phyloP scores from a whole-genome alignment of 2,888 invertebrate genomes.

The Miltochrista miniata region DNA sequence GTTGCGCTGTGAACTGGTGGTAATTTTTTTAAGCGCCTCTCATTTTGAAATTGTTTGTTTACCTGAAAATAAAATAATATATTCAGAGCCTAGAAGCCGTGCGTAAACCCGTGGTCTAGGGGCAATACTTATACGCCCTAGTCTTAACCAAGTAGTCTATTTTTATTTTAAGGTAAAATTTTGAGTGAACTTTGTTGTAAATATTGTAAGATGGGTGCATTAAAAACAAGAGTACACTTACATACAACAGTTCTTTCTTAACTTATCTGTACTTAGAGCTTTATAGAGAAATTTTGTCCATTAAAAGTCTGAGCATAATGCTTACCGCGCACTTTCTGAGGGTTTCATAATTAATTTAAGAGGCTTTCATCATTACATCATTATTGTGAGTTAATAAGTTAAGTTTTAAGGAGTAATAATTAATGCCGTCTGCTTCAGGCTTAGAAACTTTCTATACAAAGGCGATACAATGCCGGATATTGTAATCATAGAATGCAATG shows the following conservation, averaged over 20 bases:
- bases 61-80: too few relatives aligned
- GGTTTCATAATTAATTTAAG: slow-evolving; percentile 41
- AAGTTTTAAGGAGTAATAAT: slow-evolving; percentile 14
- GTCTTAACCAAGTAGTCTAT: too few relatives aligned
- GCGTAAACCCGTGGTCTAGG: too few relatives aligned
- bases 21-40: too few relatives aligned
- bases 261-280: slow-evolving; percentile 24
- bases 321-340: slow-evolving; percentile 33
- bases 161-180: too few relatives aligned
- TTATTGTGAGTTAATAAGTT: slow-evolving; percentile 30
- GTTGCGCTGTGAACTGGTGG: too few relatives aligned
- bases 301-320: slow-evolving; percentile 31
- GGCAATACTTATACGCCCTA: too few relatives aligned
- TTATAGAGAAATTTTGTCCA: slow-evolving; percentile 35
- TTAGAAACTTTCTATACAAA: background rate
- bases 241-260: slow-evolving; percentile 20
- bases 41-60: too few relatives aligned
- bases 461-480: too few relatives aligned
- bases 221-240: background rate
- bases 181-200: background rate
- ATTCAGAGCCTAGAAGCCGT: too few relatives aligned
- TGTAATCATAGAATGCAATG: too few relatives aligned
- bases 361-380: slow-evolving; percentile 20
- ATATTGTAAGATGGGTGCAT: slow-evolving; percentile 7
- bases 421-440: background rate